Evolutionary conservation across 1,140 invertebrate species (phyloP).

Genomic region (Anastrepha ludens): DNA sequence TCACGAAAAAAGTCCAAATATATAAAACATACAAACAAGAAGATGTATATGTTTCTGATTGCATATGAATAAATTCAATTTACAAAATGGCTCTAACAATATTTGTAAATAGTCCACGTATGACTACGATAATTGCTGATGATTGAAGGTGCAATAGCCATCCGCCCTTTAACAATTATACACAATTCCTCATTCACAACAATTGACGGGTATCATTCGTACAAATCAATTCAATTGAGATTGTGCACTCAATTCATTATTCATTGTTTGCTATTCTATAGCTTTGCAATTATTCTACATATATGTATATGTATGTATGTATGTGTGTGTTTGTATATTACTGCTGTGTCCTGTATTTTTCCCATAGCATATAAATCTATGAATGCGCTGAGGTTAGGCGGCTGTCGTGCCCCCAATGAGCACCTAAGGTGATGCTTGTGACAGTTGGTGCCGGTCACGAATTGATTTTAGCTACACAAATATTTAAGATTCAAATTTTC

Average conservation of each 20-base stretch:
- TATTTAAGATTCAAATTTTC: background rate
- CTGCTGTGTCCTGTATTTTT: background rate
- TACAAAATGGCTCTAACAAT: slow-evolving; percentile 3
- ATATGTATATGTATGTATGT: background rate
- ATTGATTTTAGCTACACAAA: background rate
- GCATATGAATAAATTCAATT: slow-evolving; percentile 32
- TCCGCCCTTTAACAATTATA: background rate
- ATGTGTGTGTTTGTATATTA: background rate
- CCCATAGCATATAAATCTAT: background rate
- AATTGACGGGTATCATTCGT: background rate
- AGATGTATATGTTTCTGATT: background rate
- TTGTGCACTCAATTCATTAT: background rate
- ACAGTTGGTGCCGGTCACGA: slow-evolving; percentile 6
- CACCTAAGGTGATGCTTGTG: background rate
- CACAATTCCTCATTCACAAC: slow-evolving; percentile 2
- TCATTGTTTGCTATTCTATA: background rate
- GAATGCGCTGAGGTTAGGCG: background rate
- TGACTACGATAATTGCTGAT: background rate
- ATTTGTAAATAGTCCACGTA: background rate
- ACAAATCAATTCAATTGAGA: background rate
- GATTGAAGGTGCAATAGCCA: slow-evolving; percentile 2
- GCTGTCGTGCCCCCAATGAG: background rate
- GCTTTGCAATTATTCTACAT: background rate
- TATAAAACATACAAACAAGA: too few species aligned
- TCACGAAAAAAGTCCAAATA: too few species aligned